Base-by-base conservation (phyloP, 2,113 vertebrate genomes). In the Zosterops japonicus region DNA sequence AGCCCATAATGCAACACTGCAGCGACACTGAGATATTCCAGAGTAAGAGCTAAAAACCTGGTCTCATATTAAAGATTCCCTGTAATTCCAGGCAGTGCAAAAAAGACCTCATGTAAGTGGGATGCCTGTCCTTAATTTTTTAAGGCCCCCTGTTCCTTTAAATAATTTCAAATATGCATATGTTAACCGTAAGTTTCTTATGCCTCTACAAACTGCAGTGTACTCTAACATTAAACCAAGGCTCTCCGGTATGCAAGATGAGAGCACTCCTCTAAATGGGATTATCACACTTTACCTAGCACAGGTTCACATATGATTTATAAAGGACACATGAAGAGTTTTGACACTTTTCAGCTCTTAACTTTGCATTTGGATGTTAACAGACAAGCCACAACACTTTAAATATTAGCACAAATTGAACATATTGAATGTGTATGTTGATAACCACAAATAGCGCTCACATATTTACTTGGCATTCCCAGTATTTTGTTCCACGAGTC, bases 1-100 rank as follows among this genome's bases (percentile, higher is more conserved):
- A 65, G 83, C 50, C 41, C 59, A 22, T 29, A 44, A 60, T 0
- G 1, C 78, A 87, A n/a, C 50, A 31, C 0, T 1, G 19, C 7
- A 46, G n/a, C 14, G 22, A 50, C 67, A 72, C 25, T 19, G 33
- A 87, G 35, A 59, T 5, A 12, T 22, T 68, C 42, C 55, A 77
- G 24, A 76, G 14, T 9, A 31, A 82, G 39, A 72, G 25, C 23
- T 61, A 50, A 86, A 55, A 28, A 70, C 19, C 36, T 24, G 10
- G 0, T 35, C 35, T 33, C 20, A 29, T 1, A 1, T 44, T 60
- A 50, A 74, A n/a, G 12, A 49, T 20, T 72, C 7, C 25, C 28
- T 57, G 10, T 53, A 74, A 91, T 50, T 61, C 46, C 72, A 63
- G 57, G 8, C 5, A 65, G 14, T 44, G 27, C 42, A 69, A 49